phyloP scores from a whole-genome alignment of 53 echinoderm and acorn worm genomes.

The Holothuria leucospilota region DNA sequence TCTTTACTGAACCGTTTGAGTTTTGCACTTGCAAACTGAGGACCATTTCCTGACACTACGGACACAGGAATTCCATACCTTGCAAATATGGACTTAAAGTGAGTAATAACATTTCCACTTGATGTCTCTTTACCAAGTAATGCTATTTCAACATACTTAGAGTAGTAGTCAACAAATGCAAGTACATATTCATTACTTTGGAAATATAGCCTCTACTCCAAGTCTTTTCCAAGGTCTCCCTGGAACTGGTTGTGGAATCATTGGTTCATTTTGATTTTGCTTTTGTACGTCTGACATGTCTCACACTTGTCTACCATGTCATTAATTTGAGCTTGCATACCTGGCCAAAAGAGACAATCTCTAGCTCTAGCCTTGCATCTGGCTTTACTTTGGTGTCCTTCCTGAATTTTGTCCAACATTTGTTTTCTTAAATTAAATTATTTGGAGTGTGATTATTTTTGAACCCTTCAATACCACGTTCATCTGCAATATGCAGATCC shows the following conservation, averaged over 20 bases:
- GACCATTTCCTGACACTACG: conserved; percentile 46
- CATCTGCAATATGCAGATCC: conserved; percentile 28
- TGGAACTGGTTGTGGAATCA: conserved; percentile 56
- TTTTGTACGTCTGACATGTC: conserved; percentile 37
- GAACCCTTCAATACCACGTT: too few species aligned
- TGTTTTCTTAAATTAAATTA: too few species aligned
- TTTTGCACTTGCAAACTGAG: conserved; percentile 1
- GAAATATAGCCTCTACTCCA: conserved; percentile 62
- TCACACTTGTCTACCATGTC: conserved; percentile 47
- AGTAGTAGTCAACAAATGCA: conserved; percentile 60
- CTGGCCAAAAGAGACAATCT: too few species aligned
- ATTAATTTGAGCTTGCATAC: conserved; percentile 60
- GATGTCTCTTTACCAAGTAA: not conserved
- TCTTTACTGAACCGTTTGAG: conserved; percentile 2
- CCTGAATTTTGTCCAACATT: conserved; percentile 31
- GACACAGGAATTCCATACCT: conserved; percentile 62
- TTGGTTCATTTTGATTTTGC: conserved; percentile 40
- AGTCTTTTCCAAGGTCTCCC: conserved; percentile 65
- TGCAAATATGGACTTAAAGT: conserved; percentile 55
- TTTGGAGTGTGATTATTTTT: too few species aligned
- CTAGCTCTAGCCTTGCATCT: too few species aligned
- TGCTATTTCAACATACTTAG: conserved; percentile 59
- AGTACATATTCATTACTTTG: conserved; percentile 47
- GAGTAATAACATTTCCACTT: conserved; percentile 15
- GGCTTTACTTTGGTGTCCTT: conserved; percentile 44